Conservation (phyloP, 2,888 invertebrate species). For the Cataglyphis albicans region DNA sequence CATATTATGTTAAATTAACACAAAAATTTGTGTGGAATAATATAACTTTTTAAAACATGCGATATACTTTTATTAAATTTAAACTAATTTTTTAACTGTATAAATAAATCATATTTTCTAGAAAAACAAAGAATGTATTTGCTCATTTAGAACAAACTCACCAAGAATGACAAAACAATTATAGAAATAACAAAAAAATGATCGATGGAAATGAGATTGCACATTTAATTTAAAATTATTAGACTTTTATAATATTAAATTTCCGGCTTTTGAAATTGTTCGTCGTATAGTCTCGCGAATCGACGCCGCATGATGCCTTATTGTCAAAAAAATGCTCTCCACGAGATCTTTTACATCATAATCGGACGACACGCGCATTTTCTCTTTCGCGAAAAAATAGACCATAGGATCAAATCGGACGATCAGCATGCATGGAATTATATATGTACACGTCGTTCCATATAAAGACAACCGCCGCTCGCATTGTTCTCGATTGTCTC, state of each 20-base stretch:
- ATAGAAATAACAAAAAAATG: background rate
- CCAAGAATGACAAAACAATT: background rate
- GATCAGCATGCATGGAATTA: background rate
- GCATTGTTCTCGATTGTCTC: constrained; percentile 69
- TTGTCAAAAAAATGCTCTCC: constrained; percentile 10
- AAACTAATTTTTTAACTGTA: no score
- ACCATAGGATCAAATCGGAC: background rate
- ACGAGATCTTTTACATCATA: background rate
- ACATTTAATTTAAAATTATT: constrained; percentile 2
- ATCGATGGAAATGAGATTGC: constrained; percentile 27
- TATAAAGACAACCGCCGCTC: constrained; percentile 60
- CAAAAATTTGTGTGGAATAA: no score
- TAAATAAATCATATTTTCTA: background rate
- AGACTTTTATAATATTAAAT: constrained; percentile 29
- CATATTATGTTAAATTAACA: no score
- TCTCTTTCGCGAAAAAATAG: background rate
- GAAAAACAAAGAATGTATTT: background rate
- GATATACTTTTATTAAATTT: no score
- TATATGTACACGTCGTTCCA: constrained; percentile 60
- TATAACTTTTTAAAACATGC: no score
- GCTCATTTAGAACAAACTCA: no score
- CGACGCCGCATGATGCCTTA: constrained; percentile 15
- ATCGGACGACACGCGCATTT: background rate
- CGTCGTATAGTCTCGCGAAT: background rate
- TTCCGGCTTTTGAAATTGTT: background rate